Base-by-base conservation (phyloP, 1,140 invertebrate species). In the Drosophila ambigua region DNA sequence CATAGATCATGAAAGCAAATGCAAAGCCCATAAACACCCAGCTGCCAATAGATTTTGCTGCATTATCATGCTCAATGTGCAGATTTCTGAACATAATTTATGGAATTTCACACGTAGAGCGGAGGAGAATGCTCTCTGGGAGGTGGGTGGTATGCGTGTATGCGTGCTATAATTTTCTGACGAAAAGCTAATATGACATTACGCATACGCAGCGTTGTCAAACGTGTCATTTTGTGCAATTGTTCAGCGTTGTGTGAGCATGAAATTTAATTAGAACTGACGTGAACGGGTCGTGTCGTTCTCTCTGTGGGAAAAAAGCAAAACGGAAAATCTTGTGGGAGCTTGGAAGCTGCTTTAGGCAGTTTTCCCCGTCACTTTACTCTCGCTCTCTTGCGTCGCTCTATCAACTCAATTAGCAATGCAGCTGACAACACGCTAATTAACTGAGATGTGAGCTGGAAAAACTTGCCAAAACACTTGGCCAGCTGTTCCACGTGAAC, bases 341-440 rank as follows among this genome's bases (percentile, higher is more conserved):
- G 35, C 11, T 39, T 39, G 4, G 9, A 4, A 4, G 35, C 26
- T 35, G 26, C n/a, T n/a, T 20, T 45, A 11, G 48, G 58, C 60
- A 9, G 26, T 39, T 28, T 28, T 28, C 26, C 16, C n/a, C 15
- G n/a, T 43, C 45, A 8, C 31, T 49, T 50, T 28, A 35, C 53
- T 24, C 20, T 23, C 16, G 11, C 9, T 43, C 8, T 53, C 15
- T 23, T 16, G 16, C 31, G 9, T 39, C 44, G 20, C 41, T 54
- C 26, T 46, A 72, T 75, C 61, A 82, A 83, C 79, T 83, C 71
- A 83, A 83, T 83, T 83, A 83, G 79, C 74, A 78, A 71, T 83
- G 79, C 79, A 83, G 79, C 79, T 82, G 75, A 66, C 74, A 82
- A 72, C 65, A 69, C 58, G 79, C 74, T 83, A 83, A 83, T 83